Conservation (phyloP, 2,888 invertebrate species). For the Crocallis elinguaria region DNA sequence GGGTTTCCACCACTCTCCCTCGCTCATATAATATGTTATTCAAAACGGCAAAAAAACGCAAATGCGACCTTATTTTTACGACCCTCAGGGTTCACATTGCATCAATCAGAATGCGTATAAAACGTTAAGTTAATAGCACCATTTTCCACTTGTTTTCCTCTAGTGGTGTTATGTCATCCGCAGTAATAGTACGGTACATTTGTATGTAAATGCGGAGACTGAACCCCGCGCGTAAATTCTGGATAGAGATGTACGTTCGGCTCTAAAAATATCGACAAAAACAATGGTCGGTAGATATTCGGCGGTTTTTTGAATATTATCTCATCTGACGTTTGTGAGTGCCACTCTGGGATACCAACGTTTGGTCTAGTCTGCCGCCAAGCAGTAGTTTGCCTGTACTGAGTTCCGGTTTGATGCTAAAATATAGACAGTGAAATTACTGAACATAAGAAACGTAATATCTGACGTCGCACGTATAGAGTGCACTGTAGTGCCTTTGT, state of each 20-base stretch:
- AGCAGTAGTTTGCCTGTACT: too few relatives aligned
- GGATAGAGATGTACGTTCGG: constrained; percentile 8
- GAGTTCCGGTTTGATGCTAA: too few relatives aligned
- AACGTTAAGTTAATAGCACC: constrained; percentile 48
- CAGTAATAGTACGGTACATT: constrained; percentile 49
- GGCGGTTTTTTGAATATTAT: too few relatives aligned
- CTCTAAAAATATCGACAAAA: constrained; percentile 5
- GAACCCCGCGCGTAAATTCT: constrained; percentile 17
- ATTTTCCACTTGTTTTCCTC: constrained; percentile 52
- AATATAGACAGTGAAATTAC: too few relatives aligned
- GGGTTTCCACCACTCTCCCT: background rate
- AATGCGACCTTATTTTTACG: constrained; percentile 42
- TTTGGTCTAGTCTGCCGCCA: too few relatives aligned
- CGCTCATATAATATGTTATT: constrained; percentile 36
- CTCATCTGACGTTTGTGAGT: too few relatives aligned
- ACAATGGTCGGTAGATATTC: background rate
- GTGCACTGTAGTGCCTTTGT: too few relatives aligned
- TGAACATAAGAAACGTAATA: too few relatives aligned
- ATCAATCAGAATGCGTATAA: constrained; percentile 49
- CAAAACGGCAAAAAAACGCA: constrained; percentile 32
- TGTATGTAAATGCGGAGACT: constrained; percentile 45
- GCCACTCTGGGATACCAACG: too few relatives aligned
- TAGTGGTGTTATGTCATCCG: constrained; percentile 48
- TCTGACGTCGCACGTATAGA: too few relatives aligned
- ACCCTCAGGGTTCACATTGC: constrained; percentile 42